A percentile compares a stretch with the other conserved stretches of the same genome.
phyloP scores from a whole-genome alignment of 2,113 vertebrate species.

The Carassius auratus region DNA sequence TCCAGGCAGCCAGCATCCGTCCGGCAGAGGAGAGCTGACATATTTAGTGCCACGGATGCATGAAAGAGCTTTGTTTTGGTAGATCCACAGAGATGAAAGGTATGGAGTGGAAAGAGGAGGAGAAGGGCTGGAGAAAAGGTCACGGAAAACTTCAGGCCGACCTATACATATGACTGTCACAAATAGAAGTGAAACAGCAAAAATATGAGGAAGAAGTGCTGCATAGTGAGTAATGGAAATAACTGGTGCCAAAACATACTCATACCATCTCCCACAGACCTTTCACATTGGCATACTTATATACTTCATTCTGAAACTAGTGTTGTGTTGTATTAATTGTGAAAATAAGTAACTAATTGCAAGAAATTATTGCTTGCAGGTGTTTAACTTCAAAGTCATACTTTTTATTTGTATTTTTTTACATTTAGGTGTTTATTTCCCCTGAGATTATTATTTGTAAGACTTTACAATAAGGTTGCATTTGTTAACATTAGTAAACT shows the following conservation, averaged over 20 bases:
- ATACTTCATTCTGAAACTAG: neutral
- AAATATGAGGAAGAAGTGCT: neutral
- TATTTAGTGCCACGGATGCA: slow-evolving; percentile 22
- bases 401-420: too few relatives aligned
- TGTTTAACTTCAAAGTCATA: neutral
- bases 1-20: slow-evolving; percentile 7
- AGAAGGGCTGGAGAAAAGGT: slow-evolving; percentile 9
- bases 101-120: neutral
- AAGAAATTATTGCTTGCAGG: neutral
- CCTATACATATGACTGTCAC: slow-evolving; percentile 15
- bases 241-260: neutral
- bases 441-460: too few relatives aligned
- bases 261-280: neutral
- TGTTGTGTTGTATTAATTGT: neutral
- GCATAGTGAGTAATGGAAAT: neutral
- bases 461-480: too few relatives aligned
- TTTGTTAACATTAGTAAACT: too few relatives aligned
- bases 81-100: slow-evolving; percentile 40
- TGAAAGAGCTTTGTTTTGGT: slow-evolving; percentile 26
- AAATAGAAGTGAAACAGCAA: neutral
- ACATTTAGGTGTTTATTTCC: too few relatives aligned
- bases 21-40: slow-evolving; percentile 24
- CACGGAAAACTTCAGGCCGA: slow-evolving; percentile 17
- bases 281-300: neutral
- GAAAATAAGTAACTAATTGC: neutral